These are phyloP conservation scores for Congeria kusceri DNA, from an alignment of 2,888 invertebrate genomes.

Conservation along the genomic window DNA sequence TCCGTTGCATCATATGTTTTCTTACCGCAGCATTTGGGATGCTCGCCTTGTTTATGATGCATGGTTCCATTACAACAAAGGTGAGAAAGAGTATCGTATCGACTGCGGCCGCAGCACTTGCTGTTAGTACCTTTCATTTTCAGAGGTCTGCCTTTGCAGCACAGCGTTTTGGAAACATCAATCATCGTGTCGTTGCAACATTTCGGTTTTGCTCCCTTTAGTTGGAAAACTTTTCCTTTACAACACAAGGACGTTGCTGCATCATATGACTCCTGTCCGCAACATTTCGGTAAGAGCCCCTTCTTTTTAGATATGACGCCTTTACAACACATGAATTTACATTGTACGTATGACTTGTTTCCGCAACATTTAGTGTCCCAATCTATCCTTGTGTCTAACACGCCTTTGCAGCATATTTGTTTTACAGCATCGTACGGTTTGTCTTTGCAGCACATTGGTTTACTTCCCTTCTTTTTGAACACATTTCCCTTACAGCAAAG, in stretches of 20 bases:
- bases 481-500: slow-evolving; percentile 54
- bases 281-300: slow-evolving; percentile 47
- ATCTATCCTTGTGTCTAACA: slow-evolving; percentile 28
- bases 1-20: slow-evolving; percentile 46
- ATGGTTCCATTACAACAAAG: slow-evolving; percentile 53
- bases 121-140: slow-evolving; percentile 40
- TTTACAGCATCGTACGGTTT: slow-evolving; percentile 49
- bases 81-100: slow-evolving; percentile 42
- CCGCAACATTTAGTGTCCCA: slow-evolving; percentile 52
- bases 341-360: slow-evolving; percentile 35
- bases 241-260: slow-evolving; percentile 43
- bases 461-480: slow-evolving; percentile 39
- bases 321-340: slow-evolving; percentile 50
- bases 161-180: slow-evolving; percentile 38
- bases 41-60: slow-evolving; percentile 34
- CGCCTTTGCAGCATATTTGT: slow-evolving; percentile 44
- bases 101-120: slow-evolving; percentile 41
- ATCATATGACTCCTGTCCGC: slow-evolving; percentile 37
- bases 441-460: slow-evolving; percentile 43
- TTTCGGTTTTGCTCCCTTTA: slow-evolving; percentile 37
- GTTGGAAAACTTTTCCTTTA: slow-evolving; percentile 47
- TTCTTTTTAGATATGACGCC: slow-evolving; percentile 36
- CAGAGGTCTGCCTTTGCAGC: slow-evolving; percentile 34
- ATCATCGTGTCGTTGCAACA: slow-evolving; percentile 55
- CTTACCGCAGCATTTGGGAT: slow-evolving; percentile 47